Evolutionary conservation across 2,888 invertebrate species (phyloP).

Genomic region (Synergus umbraculus): DNA sequence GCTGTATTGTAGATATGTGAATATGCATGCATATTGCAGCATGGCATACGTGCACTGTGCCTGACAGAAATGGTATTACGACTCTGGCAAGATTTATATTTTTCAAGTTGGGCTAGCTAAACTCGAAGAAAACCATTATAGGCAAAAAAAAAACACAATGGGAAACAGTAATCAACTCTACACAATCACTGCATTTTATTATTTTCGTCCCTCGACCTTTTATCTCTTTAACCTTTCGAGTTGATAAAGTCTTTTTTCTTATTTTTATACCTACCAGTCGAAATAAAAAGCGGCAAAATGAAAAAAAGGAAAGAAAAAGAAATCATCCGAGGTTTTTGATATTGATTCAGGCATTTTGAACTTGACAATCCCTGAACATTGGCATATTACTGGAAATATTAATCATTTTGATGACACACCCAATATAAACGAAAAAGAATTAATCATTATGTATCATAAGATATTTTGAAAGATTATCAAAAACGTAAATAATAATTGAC

Average conservation of each 20-base stretch:
- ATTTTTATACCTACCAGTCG: neutral
- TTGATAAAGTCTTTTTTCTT: neutral
- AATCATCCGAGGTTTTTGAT: neutral
- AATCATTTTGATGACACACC: neutral
- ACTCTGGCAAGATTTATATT: neutral
- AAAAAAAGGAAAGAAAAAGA: neutral
- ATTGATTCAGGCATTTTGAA: no score
- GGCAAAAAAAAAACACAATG: neutral
- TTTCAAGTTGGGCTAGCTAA: slow-evolving; percentile 11
- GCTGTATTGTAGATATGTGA: neutral
- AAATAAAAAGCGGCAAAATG: neutral
- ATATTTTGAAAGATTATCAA: no score
- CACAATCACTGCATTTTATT: neutral
- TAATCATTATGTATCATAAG: no score
- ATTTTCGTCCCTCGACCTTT: neutral
- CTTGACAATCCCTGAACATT: no score
- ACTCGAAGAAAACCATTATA: slow-evolving; percentile 42
- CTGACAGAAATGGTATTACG: neutral
- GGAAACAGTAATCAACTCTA: neutral
- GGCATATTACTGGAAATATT: neutral
- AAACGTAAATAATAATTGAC: no score
- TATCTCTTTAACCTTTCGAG: neutral
- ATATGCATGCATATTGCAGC: neutral
- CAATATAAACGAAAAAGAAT: no score
- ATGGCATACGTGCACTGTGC: neutral